Evolutionary conservation across 2,113 vertebrate genomes (phyloP).

Genomic region (Nothocercus julius): DNA sequence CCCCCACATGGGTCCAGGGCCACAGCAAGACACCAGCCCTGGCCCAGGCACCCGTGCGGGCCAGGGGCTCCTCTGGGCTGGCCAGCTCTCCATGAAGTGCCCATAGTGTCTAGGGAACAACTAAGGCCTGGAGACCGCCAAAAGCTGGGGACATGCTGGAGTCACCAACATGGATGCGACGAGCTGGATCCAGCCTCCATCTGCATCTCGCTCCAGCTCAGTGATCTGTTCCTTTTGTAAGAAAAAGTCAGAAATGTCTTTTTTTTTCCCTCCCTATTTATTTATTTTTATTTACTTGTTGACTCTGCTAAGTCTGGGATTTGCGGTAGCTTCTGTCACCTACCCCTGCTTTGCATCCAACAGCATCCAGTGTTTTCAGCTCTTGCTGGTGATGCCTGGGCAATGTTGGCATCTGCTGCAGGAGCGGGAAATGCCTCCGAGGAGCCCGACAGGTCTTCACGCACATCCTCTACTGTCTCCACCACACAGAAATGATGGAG

Average conservation of each 20-base stretch:
- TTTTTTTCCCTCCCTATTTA: neutral
- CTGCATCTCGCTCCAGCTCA: neutral
- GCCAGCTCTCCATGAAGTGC: neutral
- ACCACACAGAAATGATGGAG: constrained; percentile 17
- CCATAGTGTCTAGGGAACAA: too few species aligned
- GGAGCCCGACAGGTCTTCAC: neutral
- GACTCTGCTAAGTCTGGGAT: neutral
- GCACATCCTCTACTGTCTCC: neutral
- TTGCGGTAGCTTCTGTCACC: neutral
- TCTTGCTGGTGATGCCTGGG: neutral
- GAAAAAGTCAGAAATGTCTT: too few species aligned
- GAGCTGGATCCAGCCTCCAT: neutral
- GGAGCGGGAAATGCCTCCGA: neutral
- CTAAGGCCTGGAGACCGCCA: too few species aligned
- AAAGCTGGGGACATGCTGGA: neutral
- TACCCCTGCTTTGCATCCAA: neutral
- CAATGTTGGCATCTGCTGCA: neutral
- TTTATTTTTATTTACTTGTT: neutral
- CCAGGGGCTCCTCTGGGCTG: too few species aligned
- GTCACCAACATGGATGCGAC: neutral
- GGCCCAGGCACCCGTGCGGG: neutral
- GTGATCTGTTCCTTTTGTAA: neutral
- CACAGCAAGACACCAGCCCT: neutral
- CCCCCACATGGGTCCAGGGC: neutral
- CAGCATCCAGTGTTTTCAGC: neutral